Base-by-base conservation (phyloP, 2,888 invertebrate genomes). In the Venustoraphidia nigricollis region DNA sequence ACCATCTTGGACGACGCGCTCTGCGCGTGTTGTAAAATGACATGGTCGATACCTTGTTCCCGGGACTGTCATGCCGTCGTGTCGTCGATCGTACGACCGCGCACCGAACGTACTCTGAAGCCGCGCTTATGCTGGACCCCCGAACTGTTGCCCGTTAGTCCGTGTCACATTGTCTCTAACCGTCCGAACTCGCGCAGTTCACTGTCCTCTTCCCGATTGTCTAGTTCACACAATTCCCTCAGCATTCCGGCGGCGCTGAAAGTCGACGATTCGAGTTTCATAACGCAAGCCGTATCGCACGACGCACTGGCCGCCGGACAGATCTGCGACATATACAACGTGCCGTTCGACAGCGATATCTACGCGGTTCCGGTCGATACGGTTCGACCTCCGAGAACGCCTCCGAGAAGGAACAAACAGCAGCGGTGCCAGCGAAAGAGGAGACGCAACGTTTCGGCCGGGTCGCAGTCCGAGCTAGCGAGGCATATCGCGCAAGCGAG, bases 231-330 rank as follows among this genome's bases (percentile, higher is more conserved):
- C 65, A 89, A 88, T 62, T 89, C 88, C 1, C 71, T 89, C 50
- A 79, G 83, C 53, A 71, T 76, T 40, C 73, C 75, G 11, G 76
- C 78, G 14, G 77, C 81, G 51, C 82, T 84, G 58, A 83, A 81
- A 66, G 80, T 76, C 2, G 88, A 88, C 60, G 89, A 89, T 63
- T 88, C 88, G 14, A 86, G 80, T 60, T 89, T 89, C 62, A 89
- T 89, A 54, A 89, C 88, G 1, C 88, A 88, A 61, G 89, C 89
- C 36, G 88, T 89, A 71, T 89, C 88, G 1, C 89, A 89, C 60
- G 89, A 89, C 60, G 83, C 86, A 2, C 69, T 89, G 37, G 71
- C 75, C 9, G 60, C 67, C 5, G 78, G 81, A 52, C 83, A 85
- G 60, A 87, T 87, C 51, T 79, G 80, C 37, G 88, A 88, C 64